Base-by-base conservation (phyloP, 2,113 vertebrate species). In the Poeciliopsis occidentalis region DNA sequence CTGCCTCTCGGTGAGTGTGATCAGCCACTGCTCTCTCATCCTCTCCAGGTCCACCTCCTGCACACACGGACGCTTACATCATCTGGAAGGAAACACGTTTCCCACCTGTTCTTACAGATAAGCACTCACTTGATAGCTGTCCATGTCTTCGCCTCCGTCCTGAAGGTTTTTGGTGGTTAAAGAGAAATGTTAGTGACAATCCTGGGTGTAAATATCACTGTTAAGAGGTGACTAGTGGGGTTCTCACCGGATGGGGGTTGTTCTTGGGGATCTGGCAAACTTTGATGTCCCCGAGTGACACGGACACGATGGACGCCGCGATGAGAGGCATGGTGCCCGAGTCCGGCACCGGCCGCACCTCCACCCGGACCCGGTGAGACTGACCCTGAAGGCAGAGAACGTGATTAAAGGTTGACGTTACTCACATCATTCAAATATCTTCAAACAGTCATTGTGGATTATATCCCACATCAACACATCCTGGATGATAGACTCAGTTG, bases 11-110 rank as follows among this genome's bases (percentile, higher is more conserved):
- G 97, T 97, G 69, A 98, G 92, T 0, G 90, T 94, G 51, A 93
- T 90, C 12, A 98, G 89, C 97, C 97, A 99, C 77, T 98, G 97
- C 65, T 94, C 88, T 79, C 96, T 95, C 57, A 99, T 91, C 85
- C 97, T 92, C 89, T 99, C 97, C 92, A 99, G 88, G 88, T 99
- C 97, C 26, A 94, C 93, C 64, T 98, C 97, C 97, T 99, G n/a
- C n/a, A 26, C 60, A 65, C 30, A 64, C 1, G 30, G 0, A 41
- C 6, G 30, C 13, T 13, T 2, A 8, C 29, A 19, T 63, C 27
- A 30, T 27, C 7, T 27, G 19, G 24, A 67, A 22, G 41, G 44
- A 64, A 11, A 57, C 32, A 1, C 26, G 2, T 7, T 60, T 26
- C 29, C 19, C 22, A n/a, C 5, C 11, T 22, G 11, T 22, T 51